A percentile compares a stretch with the other conserved stretches of the same genome.
Conservation (phyloP, 2,888 invertebrate genomes). For the Phlogophora meticulosa region DNA sequence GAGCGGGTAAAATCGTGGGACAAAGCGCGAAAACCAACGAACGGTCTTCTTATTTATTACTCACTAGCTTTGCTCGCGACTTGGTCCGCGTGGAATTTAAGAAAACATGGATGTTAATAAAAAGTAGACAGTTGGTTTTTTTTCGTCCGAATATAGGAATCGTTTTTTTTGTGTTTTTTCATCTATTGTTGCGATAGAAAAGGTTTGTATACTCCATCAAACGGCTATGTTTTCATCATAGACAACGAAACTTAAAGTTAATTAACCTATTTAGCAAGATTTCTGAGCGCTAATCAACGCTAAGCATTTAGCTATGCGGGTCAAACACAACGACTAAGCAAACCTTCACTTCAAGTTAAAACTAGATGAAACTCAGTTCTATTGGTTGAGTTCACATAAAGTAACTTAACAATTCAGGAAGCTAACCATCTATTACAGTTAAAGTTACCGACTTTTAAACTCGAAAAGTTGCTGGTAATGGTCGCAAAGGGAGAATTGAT, state of each 20-base stretch:
- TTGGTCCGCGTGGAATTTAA: too few species aligned
- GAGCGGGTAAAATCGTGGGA: too few species aligned
- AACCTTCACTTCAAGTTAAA: slow-evolving; percentile 11
- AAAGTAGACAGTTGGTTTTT: too few species aligned
- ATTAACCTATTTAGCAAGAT: slow-evolving; percentile 9
- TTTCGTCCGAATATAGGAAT: too few species aligned
- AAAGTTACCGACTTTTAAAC: slow-evolving; percentile 18
- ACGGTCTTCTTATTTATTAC: too few species aligned
- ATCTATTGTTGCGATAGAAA: not conserved
- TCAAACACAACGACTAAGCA: not conserved
- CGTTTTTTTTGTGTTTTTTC: slow-evolving; percentile 17
- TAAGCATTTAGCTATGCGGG: slow-evolving; percentile 24
- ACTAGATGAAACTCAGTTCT: not conserved
- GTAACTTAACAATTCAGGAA: slow-evolving; percentile 17
- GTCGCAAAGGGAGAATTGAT: slow-evolving; percentile 1
- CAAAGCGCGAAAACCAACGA: too few species aligned
- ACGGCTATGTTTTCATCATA: slow-evolving; percentile 10
- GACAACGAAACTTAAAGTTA: not conserved
- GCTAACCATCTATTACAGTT: slow-evolving; percentile 14
- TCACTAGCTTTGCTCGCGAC: too few species aligned
- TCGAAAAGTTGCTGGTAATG: slow-evolving; percentile 25
- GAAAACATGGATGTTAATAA: too few species aligned
- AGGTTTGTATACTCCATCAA: slow-evolving; percentile 10
- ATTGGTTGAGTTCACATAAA: slow-evolving; percentile 19
- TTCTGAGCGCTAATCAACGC: slow-evolving; percentile 21